These are phyloP conservation scores for Delia radicum DNA, from an alignment of 1,140 invertebrate genomes.

Conservation along the genomic window DNA sequence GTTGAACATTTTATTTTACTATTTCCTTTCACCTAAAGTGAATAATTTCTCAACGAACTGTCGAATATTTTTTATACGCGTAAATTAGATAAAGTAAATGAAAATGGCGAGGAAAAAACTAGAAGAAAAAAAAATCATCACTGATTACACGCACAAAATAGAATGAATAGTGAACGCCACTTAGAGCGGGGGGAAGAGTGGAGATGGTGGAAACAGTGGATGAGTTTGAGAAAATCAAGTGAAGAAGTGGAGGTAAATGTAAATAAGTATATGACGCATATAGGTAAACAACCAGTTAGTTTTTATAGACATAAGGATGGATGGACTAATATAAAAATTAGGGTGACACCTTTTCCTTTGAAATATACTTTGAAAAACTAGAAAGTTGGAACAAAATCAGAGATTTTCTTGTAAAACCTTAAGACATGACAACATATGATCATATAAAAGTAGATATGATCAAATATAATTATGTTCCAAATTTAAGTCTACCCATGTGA, in stretches of 20 bases:
- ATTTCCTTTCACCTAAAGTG: background rate
- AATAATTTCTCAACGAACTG: background rate
- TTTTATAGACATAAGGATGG: background rate
- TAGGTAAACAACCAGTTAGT: background rate
- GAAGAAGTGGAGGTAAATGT: background rate
- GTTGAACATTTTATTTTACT: too few species aligned
- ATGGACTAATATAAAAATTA: too few species aligned
- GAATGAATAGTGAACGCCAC: background rate
- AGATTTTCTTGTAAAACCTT: too few species aligned
- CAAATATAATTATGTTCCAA: background rate
- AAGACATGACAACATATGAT: too few species aligned
- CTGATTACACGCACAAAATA: background rate
- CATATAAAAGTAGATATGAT: background rate
- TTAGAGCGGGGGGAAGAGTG: background rate
- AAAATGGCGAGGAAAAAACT: too few species aligned
- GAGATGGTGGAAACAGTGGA: too few species aligned
- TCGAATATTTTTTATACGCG: background rate
- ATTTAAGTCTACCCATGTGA: too few species aligned
- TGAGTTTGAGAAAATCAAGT: background rate
- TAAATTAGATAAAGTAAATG: background rate
- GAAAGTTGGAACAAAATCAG: too few species aligned
- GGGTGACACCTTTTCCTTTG: too few species aligned
- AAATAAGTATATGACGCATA: background rate
- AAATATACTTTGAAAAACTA: too few species aligned
- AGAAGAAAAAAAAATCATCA: background rate